Evolutionary conservation across 2,113 vertebrate species (phyloP).

Genomic region (Protomyctophum bolini): DNA sequence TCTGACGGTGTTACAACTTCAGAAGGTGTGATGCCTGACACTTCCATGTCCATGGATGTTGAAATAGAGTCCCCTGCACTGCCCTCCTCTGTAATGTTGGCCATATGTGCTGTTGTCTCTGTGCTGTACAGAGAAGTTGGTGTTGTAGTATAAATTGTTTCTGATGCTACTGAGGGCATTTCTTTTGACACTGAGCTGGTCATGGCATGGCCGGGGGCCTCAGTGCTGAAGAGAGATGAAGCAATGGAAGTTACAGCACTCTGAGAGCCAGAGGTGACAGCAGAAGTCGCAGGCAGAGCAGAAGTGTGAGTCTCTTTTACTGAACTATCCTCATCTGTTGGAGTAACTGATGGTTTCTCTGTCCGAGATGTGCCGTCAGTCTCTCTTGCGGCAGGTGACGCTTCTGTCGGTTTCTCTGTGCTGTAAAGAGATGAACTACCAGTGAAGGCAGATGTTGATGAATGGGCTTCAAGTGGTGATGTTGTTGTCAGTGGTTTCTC

Average conservation of each 20-base stretch:
- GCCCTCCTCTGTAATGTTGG: no score
- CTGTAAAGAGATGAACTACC: conserved; percentile 23
- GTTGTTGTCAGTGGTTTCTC: conserved; percentile 11
- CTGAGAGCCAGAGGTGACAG: not conserved
- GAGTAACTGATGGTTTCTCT: not conserved
- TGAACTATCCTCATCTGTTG: not conserved
- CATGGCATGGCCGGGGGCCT: not conserved
- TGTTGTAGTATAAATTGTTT: no score
- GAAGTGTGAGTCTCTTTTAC: not conserved
- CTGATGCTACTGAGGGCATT: no score
- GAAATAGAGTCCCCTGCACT: no score
- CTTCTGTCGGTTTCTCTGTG: conserved; percentile 37
- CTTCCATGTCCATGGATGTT: conserved; percentile 47
- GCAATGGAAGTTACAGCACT: not conserved
- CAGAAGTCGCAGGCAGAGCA: no score
- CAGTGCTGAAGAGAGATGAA: not conserved
- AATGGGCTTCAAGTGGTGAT: conserved; percentile 17
- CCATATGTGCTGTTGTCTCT: no score
- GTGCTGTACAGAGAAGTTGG: no score
- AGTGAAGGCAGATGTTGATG: conserved; percentile 3
- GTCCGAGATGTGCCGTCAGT: not conserved
- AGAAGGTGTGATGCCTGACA: conserved; percentile 33
- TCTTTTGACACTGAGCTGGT: no score
- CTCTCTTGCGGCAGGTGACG: not conserved
- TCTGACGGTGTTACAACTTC: conserved; percentile 45